A percentile compares a stretch with the other conserved stretches of the same genome.
Evolutionary conservation across 2,888 invertebrate genomes (phyloP).

Genomic region (Agriopis aurantiaria): DNA sequence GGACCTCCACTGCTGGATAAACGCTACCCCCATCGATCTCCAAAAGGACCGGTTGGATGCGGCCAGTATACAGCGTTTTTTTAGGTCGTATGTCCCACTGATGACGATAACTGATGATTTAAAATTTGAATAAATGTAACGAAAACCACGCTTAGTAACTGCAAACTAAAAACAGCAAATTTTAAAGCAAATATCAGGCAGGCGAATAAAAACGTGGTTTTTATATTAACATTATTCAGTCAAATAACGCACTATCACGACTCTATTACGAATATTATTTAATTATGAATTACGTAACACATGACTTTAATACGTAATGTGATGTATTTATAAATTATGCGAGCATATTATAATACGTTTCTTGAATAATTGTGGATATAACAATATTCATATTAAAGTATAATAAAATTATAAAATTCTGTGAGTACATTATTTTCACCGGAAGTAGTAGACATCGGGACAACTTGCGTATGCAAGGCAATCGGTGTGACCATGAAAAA

Average conservation of each 20-base stretch:
- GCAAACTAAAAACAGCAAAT: not conserved
- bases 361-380: constrained; percentile 35
- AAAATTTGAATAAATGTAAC: not conserved
- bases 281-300: constrained; percentile 48
- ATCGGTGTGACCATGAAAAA: constrained; percentile 56
- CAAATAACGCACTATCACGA: constrained; percentile 22
- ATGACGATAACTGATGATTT: too few relatives aligned
- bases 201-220: not conserved
- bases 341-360: constrained; percentile 34
- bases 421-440: constrained; percentile 58
- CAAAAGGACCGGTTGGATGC: too few relatives aligned
- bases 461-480: constrained; percentile 50
- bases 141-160: not conserved
- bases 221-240: constrained; percentile 16
- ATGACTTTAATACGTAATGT: constrained; percentile 33
- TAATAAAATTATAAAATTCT: not conserved
- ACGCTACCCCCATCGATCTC: too few relatives aligned
- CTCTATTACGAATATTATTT: constrained; percentile 23
- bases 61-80: too few relatives aligned
- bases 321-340: constrained; percentile 27
- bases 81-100: too few relatives aligned
- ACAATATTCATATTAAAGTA: constrained; percentile 14
- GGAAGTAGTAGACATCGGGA: constrained; percentile 59
- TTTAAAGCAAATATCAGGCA: not conserved
- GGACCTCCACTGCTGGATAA: too few relatives aligned